phyloP scores from a whole-genome alignment of 2,888 invertebrate species.

The Acronicta psi region DNA sequence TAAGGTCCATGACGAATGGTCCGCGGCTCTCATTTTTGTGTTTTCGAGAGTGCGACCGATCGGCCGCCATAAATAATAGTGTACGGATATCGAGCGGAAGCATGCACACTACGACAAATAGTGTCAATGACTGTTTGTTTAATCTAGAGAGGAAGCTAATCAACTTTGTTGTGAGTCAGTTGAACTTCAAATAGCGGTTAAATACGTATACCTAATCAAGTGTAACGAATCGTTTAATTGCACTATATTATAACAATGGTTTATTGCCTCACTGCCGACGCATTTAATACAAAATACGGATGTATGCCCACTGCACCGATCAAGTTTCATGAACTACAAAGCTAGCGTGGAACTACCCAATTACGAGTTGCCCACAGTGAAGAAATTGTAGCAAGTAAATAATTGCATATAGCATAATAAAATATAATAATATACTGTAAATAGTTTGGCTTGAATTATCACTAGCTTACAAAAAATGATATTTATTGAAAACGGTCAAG shows the following conservation, averaged over 20 bases:
- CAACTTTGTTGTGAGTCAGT: conserved; percentile 60
- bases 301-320: conserved; percentile 47
- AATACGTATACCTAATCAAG: conserved; percentile 53
- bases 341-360: conserved; percentile 64
- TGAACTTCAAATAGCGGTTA: conserved; percentile 48
- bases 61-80: conserved; percentile 80
- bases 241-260: conserved; percentile 61
- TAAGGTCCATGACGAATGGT: conserved; percentile 82
- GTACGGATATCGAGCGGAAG: conserved; percentile 83
- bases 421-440: too few species aligned
- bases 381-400: conserved; percentile 59
- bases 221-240: conserved; percentile 63
- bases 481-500: conserved; percentile 38
- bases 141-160: conserved; percentile 72
- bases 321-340: conserved; percentile 57
- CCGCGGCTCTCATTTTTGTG: conserved; percentile 81
- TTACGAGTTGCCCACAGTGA: conserved; percentile 59
- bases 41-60: conserved; percentile 83
- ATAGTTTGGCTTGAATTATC: too few species aligned
- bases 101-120: conserved; percentile 77
- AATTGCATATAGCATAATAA: conserved; percentile 10
- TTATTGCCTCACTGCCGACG: conserved; percentile 47
- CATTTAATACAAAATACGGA: conserved; percentile 47
- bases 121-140: conserved; percentile 79
- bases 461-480: too few species aligned